Evolutionary conservation across 2,888 invertebrate species (phyloP).

Genomic region (Rotaria magnacalcarata): DNA sequence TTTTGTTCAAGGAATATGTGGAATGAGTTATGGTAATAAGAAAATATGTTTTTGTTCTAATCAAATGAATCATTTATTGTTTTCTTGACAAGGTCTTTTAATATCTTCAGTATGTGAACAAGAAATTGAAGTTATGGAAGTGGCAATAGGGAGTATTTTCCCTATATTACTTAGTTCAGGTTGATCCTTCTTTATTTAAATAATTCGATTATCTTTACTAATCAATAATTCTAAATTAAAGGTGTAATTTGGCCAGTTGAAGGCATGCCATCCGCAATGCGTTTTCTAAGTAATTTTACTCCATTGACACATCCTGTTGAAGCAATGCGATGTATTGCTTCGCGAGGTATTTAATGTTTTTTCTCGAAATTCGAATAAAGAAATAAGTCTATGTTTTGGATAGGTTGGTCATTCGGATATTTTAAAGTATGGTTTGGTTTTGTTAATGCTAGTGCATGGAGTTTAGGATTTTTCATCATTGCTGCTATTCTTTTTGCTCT

Average conservation of each 20-base stretch:
- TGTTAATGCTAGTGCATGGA: constrained; percentile 41
- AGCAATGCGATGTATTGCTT: constrained; percentile 69
- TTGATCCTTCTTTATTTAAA: constrained; percentile 60
- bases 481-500: constrained; percentile 42
- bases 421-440: constrained; percentile 46
- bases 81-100: constrained; percentile 64
- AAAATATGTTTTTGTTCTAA: not conserved
- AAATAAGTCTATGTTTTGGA: too few species aligned
- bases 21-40: constrained; percentile 82
- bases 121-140: constrained; percentile 84
- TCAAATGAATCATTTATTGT: not conserved
- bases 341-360: constrained; percentile 32
- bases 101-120: constrained; percentile 85
- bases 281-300: constrained; percentile 69
- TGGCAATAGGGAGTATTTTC: constrained; percentile 87
- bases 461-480: constrained; percentile 38
- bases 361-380: too few species aligned
- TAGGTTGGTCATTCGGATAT: constrained; percentile 42
- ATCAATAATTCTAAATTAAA: constrained; percentile 52
- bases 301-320: constrained; percentile 77
- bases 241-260: constrained; percentile 95
- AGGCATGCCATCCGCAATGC: constrained; percentile 80
- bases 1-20: constrained; percentile 82
- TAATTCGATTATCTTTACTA: not conserved
- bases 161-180: constrained; percentile 79